Percentiles rank a stretch among this genome's conserved stretches.
phyloP scores from a whole-genome alignment of 2,888 invertebrate genomes.

The Euproctis similis region DNA sequence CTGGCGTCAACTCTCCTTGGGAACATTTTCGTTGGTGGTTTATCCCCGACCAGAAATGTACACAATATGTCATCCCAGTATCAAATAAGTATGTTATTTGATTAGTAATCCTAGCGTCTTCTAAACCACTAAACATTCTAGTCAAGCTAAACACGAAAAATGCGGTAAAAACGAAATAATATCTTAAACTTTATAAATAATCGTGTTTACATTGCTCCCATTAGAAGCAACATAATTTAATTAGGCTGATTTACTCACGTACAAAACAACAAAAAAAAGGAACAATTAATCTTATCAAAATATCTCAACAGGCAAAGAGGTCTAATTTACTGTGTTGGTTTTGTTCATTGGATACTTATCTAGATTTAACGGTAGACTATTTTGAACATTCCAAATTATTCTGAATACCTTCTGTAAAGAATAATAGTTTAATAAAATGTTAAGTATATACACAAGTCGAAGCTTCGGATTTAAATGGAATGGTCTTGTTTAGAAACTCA shows the following conservation, averaged over 20 bases:
- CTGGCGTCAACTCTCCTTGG: too few relatives aligned
- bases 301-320: constrained; percentile 14
- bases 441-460: constrained; percentile 49
- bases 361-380: constrained; percentile 30
- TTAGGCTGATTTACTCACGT: constrained; percentile 11
- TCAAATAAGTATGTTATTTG: too few relatives aligned
- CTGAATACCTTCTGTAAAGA: constrained; percentile 38
- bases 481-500: constrained; percentile 63
- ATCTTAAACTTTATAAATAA: neutral
- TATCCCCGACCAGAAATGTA: too few relatives aligned
- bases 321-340: constrained; percentile 18
- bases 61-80: too few relatives aligned
- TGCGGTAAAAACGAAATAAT: neutral
- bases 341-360: constrained; percentile 24
- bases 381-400: constrained; percentile 32
- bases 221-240: constrained; percentile 6
- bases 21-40: too few relatives aligned
- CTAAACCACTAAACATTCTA: too few relatives aligned
- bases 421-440: constrained; percentile 55
- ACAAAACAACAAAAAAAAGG: too few relatives aligned
- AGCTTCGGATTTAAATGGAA: constrained; percentile 54
- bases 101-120: too few relatives aligned
- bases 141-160: too few relatives aligned
- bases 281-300: constrained; percentile 21
- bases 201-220: constrained; percentile 1